Conservation (phyloP, 2,797 vertebrate genomes). For the Aldrovandia affinis region DNA sequence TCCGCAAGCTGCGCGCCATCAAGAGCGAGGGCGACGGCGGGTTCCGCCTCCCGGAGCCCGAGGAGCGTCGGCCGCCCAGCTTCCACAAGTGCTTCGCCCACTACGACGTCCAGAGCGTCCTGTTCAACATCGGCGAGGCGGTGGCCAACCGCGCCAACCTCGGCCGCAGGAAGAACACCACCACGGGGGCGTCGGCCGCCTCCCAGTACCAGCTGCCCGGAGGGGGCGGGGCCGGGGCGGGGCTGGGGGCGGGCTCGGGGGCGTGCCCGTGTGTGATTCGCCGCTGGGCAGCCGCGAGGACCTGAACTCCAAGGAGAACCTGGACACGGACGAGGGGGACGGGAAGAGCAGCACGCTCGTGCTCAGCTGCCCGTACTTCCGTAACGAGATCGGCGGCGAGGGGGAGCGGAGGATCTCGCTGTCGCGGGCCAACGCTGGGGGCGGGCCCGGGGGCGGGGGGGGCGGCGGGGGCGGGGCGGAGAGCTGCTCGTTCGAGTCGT, state of each 20-base stretch:
- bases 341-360: conserved; percentile 82
- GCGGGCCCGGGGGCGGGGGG: conserved; percentile 62
- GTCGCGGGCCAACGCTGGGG: conserved; percentile 72
- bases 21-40: conserved; percentile 77
- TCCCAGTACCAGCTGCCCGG: conserved; percentile 70
- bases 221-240: conserved; percentile 49
- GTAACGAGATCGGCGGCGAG: conserved; percentile 84
- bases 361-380: conserved; percentile 81
- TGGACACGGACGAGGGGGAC: conserved; percentile 81
- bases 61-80: conserved; percentile 74
- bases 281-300: conserved; percentile 82
- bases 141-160: conserved; percentile 76
- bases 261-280: conserved; percentile 67
- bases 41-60: conserved; percentile 70
- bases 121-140: conserved; percentile 84
- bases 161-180: conserved; percentile 80
- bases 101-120: conserved; percentile 84
- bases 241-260: background rate
- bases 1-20: conserved; percentile 77
- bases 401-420: conserved; percentile 78
- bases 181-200: conserved; percentile 81
- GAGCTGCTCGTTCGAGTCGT: conserved; percentile 78
- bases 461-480: conserved; percentile 67
- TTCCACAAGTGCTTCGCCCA: conserved; percentile 85
- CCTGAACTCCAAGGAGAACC: conserved; percentile 77